Evolutionary conservation across 2,888 invertebrate species (phyloP), one percentile per base, ranked within the genome.

Genomic region (Melolontha melolontha): DNA sequence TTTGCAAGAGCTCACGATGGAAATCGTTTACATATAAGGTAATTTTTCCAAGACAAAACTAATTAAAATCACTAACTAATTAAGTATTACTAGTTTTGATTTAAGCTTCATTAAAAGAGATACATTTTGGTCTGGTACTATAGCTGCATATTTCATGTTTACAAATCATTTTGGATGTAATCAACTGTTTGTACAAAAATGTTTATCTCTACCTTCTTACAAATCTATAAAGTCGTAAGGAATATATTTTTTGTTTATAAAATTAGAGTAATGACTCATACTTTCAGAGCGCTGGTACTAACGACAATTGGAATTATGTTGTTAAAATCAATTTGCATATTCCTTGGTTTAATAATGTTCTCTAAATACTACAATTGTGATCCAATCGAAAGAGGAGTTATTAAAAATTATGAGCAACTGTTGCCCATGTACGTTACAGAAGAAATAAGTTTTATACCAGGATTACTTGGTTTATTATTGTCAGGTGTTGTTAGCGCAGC

Each of bases 401-500:
- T 88, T 29, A 82, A 84, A 49, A 86, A 85, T 77, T 84, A 85
- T 74, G 89, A 89, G 77, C 87, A 88, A 70, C 67, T 82, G 12
- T 84, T 92, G 2, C 92, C 92, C 0, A 88, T 89, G 75, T 93
- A 90, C 75, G 87, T 93, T 5, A 90, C 92, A 86, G 90, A 91
- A 74, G 84, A 90, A 11, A 86, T 91, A 0, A 83, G 85, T 2
- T 83, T 87, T 78, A 86, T 90, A 75, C 90, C 90, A 16, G 92
- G 92, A 0, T 85, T 93, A 52, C 89, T 92, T 40, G 93, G 92
- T 2, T 84, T 93, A 42, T 92, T 93, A 75, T 87, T 92, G 1
- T 91, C 92, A 27, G 90, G 92, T 22, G 86, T 92, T 49, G 91
- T 92, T 73, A 90, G 91, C 76, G 91, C 92, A 0, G 91, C 91